These are phyloP conservation scores for Epizoanthus illoricatus DNA, from an alignment of 92 coral and sea anemone genomes.

Conservation along the genomic window DNA sequence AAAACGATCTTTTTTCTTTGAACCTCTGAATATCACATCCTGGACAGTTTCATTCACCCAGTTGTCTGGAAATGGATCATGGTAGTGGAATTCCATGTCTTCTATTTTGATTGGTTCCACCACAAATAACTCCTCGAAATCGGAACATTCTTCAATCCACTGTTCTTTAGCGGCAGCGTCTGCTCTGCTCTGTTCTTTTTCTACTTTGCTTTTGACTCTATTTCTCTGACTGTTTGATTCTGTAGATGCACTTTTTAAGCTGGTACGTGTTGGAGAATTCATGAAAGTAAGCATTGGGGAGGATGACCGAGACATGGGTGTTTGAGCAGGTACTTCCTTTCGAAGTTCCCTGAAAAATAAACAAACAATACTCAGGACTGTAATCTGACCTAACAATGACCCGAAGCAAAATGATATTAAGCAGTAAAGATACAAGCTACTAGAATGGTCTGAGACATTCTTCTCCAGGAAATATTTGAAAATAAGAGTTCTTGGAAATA, in stretches of 20 bases:
- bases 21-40: slow-evolving; percentile 70
- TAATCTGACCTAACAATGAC: background rate
- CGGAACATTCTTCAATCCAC: slow-evolving; percentile 68
- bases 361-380: background rate
- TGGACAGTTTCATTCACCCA: slow-evolving; percentile 87
- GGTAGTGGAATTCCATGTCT: slow-evolving; percentile 57
- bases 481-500: too few relatives aligned
- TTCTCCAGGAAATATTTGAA: too few relatives aligned
- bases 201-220: slow-evolving; percentile 45
- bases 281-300: slow-evolving; percentile 45
- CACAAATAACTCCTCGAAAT: slow-evolving; percentile 68
- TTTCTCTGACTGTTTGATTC: slow-evolving; percentile 43
- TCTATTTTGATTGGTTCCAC: slow-evolving; percentile 53
- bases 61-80: slow-evolving; percentile 82
- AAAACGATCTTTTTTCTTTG: slow-evolving; percentile 73
- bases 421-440: too few relatives aligned
- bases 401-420: background rate
- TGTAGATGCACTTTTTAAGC: slow-evolving; percentile 41
- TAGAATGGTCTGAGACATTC: too few relatives aligned
- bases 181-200: slow-evolving; percentile 51
- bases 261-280: slow-evolving; percentile 44
- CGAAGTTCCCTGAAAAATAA: slow-evolving; percentile 44
- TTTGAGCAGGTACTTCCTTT: slow-evolving; percentile 23
- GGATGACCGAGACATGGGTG: slow-evolving; percentile 51
- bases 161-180: slow-evolving; percentile 64